Base-by-base conservation (phyloP, 2,113 vertebrate species). In the Lanius collurio region DNA sequence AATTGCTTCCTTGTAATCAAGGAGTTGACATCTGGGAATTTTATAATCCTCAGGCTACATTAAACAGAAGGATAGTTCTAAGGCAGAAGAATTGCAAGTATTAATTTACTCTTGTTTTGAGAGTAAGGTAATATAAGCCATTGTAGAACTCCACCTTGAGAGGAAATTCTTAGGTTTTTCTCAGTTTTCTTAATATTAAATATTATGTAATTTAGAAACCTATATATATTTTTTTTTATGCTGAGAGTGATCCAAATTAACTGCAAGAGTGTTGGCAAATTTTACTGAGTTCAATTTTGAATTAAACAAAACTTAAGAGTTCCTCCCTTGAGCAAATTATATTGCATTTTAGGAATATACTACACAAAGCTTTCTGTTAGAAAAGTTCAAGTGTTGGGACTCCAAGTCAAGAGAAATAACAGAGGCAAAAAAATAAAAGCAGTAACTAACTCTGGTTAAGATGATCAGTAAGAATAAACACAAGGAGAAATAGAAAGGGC, bases 1-100 rank as follows among this genome's bases (percentile, higher is more conserved):
- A 96, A 96, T 96, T 96, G 75, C 59, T 96, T 96, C 55, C 63
- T 93, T 91, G 28, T 94, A 96, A 96, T 97, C 82, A 96, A 97
- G 79, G 84, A 94, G 47, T 30, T 91, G 52, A 37, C 42, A 85
- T 81, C 76, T 88, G 83, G 79, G 55, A 69, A 93, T 88, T 92
- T 93, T 88, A 9, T 46, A 94, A 71, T 92, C 42, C 87, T 91
- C 30, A 71, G 39, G 73, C 53, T 94, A 59, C 68, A 64, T 56
- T 94, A 76, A 87, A 89, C 37, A 80, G 55, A 71, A 95, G 42
- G 71, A 78, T 22, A 85, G 39, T 64, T 92, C 33, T 84, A 83
- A 95, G 31, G 16, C 57, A 83, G 46, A 69, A 23, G 39, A 44
- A 33, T 26, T 59, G 27, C 11, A 86, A 49, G 49, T 49, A 24